Conservation (phyloP, 37 sponge, comb jelly and placozoan species). For the Agelas oroides region DNA sequence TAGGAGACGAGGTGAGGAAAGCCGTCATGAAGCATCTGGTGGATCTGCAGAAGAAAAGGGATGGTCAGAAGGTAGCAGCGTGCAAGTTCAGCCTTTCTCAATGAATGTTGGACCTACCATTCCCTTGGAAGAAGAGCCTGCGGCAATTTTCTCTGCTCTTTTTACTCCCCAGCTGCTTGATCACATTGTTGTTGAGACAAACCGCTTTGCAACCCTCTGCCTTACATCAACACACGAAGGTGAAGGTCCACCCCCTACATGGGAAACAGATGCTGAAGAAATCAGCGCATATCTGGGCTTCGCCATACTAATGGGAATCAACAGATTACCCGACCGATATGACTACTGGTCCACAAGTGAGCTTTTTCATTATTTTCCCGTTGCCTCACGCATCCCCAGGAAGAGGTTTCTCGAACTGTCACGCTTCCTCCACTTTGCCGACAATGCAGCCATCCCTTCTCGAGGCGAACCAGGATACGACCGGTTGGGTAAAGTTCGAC, state of each 20-base stretch:
- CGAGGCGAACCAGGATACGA: constrained; percentile 26
- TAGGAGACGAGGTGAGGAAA: not conserved
- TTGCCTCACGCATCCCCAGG: not conserved
- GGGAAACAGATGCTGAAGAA: not conserved
- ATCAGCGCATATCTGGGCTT: constrained; percentile 9
- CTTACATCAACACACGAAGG: not conserved
- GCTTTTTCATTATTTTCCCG: not conserved
- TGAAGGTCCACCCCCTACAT: constrained; percentile 2
- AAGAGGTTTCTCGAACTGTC: not conserved
- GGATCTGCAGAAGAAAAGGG: not conserved
- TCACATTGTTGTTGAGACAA: constrained; percentile 7
- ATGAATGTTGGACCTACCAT: not conserved
- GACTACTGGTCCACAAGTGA: constrained; percentile 33
- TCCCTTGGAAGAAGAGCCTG: not conserved
- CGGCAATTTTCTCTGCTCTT: not conserved
- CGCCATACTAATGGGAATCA: constrained; percentile 14
- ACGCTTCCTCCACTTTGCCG: constrained; percentile 35
- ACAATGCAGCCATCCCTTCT: constrained; percentile 10
- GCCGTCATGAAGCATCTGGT: not conserved
- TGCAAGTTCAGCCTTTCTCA: not conserved
- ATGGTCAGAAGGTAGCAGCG: not conserved
- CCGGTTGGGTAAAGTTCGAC: constrained; percentile 38
- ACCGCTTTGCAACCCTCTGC: constrained; percentile 3
- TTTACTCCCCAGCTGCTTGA: constrained; percentile 4
- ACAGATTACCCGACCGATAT: not conserved